Evolutionary conservation across 2,888 invertebrate genomes (phyloP).

Genomic region (Catocala sponsa): DNA sequence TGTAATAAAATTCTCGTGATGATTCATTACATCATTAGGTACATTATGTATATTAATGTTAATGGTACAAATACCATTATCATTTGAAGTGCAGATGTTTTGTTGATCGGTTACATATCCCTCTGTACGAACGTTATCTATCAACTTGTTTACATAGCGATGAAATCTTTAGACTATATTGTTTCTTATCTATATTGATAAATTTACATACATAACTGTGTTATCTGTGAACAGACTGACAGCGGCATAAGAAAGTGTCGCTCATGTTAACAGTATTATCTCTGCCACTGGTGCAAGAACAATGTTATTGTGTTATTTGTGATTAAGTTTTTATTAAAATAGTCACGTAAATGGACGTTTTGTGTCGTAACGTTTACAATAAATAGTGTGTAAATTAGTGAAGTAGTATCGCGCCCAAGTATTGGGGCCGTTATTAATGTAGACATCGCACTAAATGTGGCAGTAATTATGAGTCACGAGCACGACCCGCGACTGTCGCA

Average conservation of each 20-base stretch:
- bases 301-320: constrained; percentile 59
- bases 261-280: constrained; percentile 77
- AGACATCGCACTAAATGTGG: constrained; percentile 73
- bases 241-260: constrained; percentile 76
- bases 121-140: constrained; percentile 58
- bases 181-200: constrained; percentile 85
- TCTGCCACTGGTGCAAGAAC: constrained; percentile 64
- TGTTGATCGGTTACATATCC: constrained; percentile 43
- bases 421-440: constrained; percentile 61
- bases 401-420: constrained; percentile 47
- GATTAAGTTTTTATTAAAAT: constrained; percentile 53
- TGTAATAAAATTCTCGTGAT: neutral
- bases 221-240: constrained; percentile 71
- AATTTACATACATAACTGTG: constrained; percentile 77
- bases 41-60: too few species aligned
- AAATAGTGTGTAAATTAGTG: constrained; percentile 57
- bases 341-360: constrained; percentile 54
- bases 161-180: constrained; percentile 75
- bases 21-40: neutral
- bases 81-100: constrained; percentile 37
- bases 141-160: constrained; percentile 68
- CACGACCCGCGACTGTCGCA: constrained; percentile 73
- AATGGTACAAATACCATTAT: constrained; percentile 7
- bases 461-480: constrained; percentile 80
- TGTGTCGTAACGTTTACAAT: constrained; percentile 51